Evolutionary conservation across 1,140 invertebrate genomes (phyloP).

Genomic region (Epicauta chinensis): DNA sequence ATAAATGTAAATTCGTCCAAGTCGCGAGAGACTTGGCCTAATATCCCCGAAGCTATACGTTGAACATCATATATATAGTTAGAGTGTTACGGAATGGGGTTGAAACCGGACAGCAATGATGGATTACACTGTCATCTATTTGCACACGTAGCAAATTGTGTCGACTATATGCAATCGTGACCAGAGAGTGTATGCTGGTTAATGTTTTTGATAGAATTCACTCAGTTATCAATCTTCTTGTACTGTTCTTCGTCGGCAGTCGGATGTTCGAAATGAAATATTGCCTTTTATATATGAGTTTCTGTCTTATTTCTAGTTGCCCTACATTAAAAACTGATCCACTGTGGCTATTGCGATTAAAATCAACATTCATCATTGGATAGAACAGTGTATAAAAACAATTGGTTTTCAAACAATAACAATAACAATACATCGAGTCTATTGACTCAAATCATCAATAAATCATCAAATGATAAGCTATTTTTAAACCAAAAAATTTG

Average conservation of each 20-base stretch:
- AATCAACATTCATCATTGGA: conserved; percentile 2
- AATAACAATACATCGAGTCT: too few relatives aligned
- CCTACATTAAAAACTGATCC: conserved; percentile 11
- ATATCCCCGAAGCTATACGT: background rate
- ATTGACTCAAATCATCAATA: too few relatives aligned
- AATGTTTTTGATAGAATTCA: conserved; percentile 32
- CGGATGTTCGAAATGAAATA: conserved; percentile 22
- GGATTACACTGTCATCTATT: conserved; percentile 29
- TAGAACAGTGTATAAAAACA: too few relatives aligned
- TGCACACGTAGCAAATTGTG: conserved; percentile 33
- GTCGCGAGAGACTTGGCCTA: too few relatives aligned
- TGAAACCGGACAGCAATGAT: conserved; percentile 27
- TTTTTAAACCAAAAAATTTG: too few relatives aligned
- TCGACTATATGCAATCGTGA: conserved; percentile 28
- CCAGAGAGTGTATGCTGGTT: conserved; percentile 23
- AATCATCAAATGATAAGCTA: too few relatives aligned
- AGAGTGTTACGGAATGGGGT: conserved; percentile 8
- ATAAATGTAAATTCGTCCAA: too few relatives aligned
- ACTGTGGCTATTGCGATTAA: background rate
- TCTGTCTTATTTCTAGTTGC: conserved; percentile 2
- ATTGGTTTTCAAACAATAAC: too few relatives aligned
- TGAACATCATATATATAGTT: conserved; percentile 2
- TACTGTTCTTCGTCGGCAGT: conserved; percentile 17
- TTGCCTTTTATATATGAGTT: conserved; percentile 13
- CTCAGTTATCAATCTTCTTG: conserved; percentile 29